Evolutionary conservation across 35 echinoderm and acorn worm species (phyloP).

Genomic region (Holothuria glaberrima): DNA sequence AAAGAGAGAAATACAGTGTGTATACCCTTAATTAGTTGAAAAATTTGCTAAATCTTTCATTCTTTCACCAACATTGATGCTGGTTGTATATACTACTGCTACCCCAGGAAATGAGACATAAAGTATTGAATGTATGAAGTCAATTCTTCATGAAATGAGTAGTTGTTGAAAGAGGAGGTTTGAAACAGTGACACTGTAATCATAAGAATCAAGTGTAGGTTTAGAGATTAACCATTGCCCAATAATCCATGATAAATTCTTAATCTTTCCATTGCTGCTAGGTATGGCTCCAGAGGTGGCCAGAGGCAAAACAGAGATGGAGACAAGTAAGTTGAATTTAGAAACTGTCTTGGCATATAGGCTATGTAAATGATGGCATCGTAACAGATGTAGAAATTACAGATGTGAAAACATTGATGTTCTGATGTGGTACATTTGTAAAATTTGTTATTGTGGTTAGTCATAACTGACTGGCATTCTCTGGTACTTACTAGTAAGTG

Average conservation of each 20-base stretch:
- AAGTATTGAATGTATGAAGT: too few relatives aligned
- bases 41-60: too few relatives aligned
- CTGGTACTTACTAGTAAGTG: too few relatives aligned
- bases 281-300: constrained; percentile 51
- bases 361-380: background rate
- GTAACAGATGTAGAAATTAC: background rate
- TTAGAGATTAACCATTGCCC: background rate
- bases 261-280: constrained; percentile 35
- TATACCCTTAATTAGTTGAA: too few relatives aligned
- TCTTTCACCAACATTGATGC: too few relatives aligned
- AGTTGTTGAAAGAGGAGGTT: too few relatives aligned
- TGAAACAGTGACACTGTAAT: background rate
- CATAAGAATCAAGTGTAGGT: background rate
- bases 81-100: too few relatives aligned
- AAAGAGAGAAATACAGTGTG: too few relatives aligned
- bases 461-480: too few relatives aligned
- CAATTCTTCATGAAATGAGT: too few relatives aligned
- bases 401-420: background rate
- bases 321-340: constrained; percentile 33
- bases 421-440: background rate
- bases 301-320: constrained; percentile 42
- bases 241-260: background rate
- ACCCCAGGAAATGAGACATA: too few relatives aligned
- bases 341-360: background rate
- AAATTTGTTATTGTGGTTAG: background rate